A percentile compares a stretch with the other conserved stretches of the same genome.
These are phyloP conservation scores for Vanessa cardui DNA, from an alignment of 2,888 invertebrate genomes.

Conservation along the genomic window DNA sequence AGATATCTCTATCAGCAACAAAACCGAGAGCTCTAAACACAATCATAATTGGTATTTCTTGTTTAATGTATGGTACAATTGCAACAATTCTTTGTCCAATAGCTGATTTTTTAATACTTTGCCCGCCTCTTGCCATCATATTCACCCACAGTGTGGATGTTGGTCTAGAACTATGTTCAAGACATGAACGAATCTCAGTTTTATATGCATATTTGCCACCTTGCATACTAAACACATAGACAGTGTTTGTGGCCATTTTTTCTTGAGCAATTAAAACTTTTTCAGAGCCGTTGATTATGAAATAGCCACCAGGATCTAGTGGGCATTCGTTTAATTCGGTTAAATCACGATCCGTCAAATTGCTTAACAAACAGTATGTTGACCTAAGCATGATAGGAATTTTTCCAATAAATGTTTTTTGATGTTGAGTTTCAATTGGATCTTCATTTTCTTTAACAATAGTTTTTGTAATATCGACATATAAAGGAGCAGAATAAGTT, in stretches of 20 bases:
- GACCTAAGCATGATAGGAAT: constrained; percentile 99
- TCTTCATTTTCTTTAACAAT: constrained; percentile 95
- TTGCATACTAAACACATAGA: constrained; percentile 99
- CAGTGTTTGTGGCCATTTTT: constrained; percentile 99
- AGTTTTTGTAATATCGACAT: constrained; percentile 99
- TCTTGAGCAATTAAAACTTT: constrained; percentile 99
- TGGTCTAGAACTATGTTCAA: constrained; percentile 91
- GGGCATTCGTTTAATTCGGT: constrained; percentile 99
- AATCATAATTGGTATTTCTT: constrained; percentile 99
- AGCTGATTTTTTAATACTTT: constrained; percentile 98
- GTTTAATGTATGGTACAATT: constrained; percentile 98
- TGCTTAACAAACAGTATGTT: constrained; percentile 97
- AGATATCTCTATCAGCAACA: constrained; percentile 99
- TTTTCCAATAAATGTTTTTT: constrained; percentile 91
- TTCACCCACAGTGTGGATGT: constrained; percentile 99
- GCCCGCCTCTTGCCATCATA: constrained; percentile 99
- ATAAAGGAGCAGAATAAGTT: constrained; percentile 98
- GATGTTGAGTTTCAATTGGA: constrained; percentile 91
- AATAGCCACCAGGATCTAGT: constrained; percentile 99
- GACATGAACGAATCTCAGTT: constrained; percentile 95
- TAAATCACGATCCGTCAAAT: constrained; percentile 98
- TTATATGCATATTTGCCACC: constrained; percentile 99
- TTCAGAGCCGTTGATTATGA: constrained; percentile 99
- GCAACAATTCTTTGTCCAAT: constrained; percentile 99
- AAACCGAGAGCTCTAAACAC: constrained; percentile 99